phyloP scores from a whole-genome alignment of 2,888 invertebrate species.

The Caenorhabditis sinica region DNA sequence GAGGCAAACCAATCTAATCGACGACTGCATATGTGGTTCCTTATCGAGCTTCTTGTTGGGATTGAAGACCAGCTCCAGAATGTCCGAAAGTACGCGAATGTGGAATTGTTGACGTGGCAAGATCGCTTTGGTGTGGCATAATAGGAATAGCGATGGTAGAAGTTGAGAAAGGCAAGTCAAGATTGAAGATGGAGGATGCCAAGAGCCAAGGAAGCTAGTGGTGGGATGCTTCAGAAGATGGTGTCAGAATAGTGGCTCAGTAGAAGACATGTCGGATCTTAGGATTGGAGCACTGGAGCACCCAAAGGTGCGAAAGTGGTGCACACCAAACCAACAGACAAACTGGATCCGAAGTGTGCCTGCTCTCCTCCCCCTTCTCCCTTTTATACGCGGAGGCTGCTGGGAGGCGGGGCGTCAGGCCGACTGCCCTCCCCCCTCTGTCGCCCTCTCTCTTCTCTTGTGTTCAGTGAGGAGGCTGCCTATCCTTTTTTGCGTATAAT shows the following conservation, averaged over 20 bases:
- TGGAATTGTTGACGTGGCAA: constrained; percentile 54
- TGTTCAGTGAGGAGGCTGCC: constrained; percentile 38
- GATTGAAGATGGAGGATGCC: constrained; percentile 46
- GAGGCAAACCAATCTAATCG: constrained; percentile 60
- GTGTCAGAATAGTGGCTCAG: constrained; percentile 28
- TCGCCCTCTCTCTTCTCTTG: constrained; percentile 31
- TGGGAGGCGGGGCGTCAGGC: constrained; percentile 53
- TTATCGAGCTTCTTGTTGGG: constrained; percentile 33
- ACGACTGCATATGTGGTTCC: constrained; percentile 53
- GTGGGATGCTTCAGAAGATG: constrained; percentile 29
- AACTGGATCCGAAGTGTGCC: constrained; percentile 67
- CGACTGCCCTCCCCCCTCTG: constrained; percentile 57
- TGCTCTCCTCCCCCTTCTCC: constrained; percentile 63
- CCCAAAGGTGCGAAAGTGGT: constrained; percentile 39
- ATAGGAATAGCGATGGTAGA: constrained; percentile 21
- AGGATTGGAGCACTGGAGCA: constrained; percentile 32
- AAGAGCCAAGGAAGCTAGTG: constrained; percentile 30
- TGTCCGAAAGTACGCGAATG: constrained; percentile 42
- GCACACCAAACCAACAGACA: constrained; percentile 55
- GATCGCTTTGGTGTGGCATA: constrained; percentile 40
- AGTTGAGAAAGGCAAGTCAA: constrained; percentile 41
- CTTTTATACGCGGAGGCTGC: constrained; percentile 60
- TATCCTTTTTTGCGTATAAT: constrained; percentile 64
- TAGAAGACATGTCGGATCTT: constrained; percentile 55
- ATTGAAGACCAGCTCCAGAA: constrained; percentile 43